Evolutionary conservation across 2,113 vertebrate species (phyloP).

Genomic region (Ovis canadensis): DNA sequence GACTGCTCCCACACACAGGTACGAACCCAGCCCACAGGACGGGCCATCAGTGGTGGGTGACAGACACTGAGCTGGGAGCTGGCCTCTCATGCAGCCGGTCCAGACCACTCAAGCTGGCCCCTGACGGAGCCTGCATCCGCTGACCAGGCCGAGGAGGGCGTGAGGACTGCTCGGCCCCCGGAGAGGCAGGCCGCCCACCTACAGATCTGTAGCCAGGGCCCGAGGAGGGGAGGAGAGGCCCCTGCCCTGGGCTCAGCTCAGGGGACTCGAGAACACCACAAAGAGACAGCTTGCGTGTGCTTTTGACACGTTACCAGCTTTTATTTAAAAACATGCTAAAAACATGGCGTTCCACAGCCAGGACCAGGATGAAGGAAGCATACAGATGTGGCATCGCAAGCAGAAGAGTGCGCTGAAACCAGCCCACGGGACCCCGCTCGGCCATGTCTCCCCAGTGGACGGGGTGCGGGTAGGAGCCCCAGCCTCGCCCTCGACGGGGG

Average conservation of each 20-base stretch:
- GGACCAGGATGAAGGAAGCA: constrained; percentile 60
- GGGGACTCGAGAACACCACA: not conserved
- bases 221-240: not conserved
- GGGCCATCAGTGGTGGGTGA: not conserved
- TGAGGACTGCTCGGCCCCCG: not conserved
- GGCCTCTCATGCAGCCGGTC: not conserved
- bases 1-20: not conserved
- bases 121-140: not conserved
- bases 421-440: constrained; percentile 56
- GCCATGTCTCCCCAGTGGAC: not conserved
- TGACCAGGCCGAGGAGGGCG: too few species aligned
- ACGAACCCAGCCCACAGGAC: not conserved
- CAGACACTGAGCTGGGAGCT: accelerated
- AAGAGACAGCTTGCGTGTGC: constrained; percentile 23
- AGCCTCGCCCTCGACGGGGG: accelerated
- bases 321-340: constrained; percentile 88
- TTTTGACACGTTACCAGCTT: constrained; percentile 75
- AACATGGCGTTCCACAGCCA: constrained; percentile 76
- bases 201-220: not conserved
- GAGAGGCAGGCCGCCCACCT: not conserved
- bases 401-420: constrained; percentile 78
- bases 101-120: not conserved
- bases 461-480: not conserved
- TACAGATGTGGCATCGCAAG: constrained; percentile 71
- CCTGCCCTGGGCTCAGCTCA: not conserved